Evolutionary conservation across 2,888 invertebrate species (phyloP), one percentile per base, ranked within the genome.

Genomic region (Lapara coniferarum): DNA sequence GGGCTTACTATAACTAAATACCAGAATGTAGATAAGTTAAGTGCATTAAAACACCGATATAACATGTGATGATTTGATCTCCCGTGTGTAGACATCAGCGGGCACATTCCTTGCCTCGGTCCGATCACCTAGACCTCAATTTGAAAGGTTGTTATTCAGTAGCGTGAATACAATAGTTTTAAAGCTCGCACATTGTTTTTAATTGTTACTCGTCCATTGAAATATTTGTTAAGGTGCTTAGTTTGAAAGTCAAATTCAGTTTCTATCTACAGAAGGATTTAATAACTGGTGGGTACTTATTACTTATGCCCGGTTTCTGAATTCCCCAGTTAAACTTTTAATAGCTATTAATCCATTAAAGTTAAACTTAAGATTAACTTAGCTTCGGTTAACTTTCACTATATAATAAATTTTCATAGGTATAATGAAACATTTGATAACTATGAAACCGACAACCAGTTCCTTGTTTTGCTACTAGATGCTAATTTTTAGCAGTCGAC

Each of bases 91-190:
- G 49, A 63, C 6, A 25, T 63, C 19, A 13, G 19, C 46, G 19
- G 19, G 16, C 19, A 19, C 44, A 46, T 16, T 49, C 19, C 10
- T 59, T 10, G 13, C 46, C 49, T 63, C 49, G 63, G 19, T 5
- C 63, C 7, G 49, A 19, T 16, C 63, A 49, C 63, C 63, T 63
- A 63, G 63, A 63, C 63, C 59, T 46, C 49, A 46, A 19, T 63
- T 49, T 19, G 46, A 49, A 13, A n/a, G 13, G 8, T 7, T 19
- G 13, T 19, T 63, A 59, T 59, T 59, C 44, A 25, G 13, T 63
- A 63, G 63, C 63, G 63, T 63, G 49, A 63, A 46, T 10, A 63
- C 19, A 63, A 49, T 46, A 25, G 19, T 13, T 63, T 63, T 49
- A 49, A 63, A 63, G 49, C 49, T 63, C 14, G 46, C 49, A 14